Conservation (phyloP, 2,113 vertebrate species). For the Cichladusa arquata region DNA sequence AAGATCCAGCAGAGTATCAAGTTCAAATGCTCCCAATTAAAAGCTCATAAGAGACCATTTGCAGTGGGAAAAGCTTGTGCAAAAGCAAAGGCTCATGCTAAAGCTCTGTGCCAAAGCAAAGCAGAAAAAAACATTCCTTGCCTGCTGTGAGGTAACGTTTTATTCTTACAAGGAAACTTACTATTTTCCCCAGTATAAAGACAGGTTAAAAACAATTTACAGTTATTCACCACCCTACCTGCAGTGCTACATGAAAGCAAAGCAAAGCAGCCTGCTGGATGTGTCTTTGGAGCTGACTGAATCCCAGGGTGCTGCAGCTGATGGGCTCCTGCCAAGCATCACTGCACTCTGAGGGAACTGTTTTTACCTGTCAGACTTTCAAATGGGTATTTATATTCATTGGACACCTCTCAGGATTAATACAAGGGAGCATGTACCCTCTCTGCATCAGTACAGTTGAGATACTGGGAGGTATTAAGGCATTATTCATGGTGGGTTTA, state of each 20-base stretch:
- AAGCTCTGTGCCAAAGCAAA: not conserved
- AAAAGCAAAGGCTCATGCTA: not conserved
- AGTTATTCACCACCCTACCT: not conserved
- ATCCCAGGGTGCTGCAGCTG: slow-evolving; percentile 26
- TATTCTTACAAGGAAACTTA: not conserved
- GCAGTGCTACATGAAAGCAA: slow-evolving; percentile 22
- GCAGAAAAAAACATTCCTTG: not conserved
- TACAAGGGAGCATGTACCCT: not conserved
- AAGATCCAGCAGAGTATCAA: not conserved
- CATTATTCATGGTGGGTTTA: slow-evolving; percentile 24
- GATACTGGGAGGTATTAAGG: not conserved
- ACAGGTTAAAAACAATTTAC: slow-evolving; percentile 1
- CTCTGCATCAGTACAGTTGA: not conserved
- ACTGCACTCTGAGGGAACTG: not conserved
- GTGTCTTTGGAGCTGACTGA: not conserved
- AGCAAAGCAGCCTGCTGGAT: slow-evolving; percentile 10
- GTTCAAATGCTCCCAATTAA: not conserved
- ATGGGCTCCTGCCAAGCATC: slow-evolving; percentile 47
- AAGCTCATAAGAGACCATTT: not conserved
- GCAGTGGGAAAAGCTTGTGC: not conserved
- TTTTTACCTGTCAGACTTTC: not conserved
- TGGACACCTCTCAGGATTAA: not conserved
- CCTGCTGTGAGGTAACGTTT: not conserved
- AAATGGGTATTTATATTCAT: slow-evolving; percentile 28
- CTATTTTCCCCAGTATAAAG: not conserved